Evolutionary conservation across 2,888 invertebrate species (phyloP).

Genomic region (Scrobipalpa atriplicella): DNA sequence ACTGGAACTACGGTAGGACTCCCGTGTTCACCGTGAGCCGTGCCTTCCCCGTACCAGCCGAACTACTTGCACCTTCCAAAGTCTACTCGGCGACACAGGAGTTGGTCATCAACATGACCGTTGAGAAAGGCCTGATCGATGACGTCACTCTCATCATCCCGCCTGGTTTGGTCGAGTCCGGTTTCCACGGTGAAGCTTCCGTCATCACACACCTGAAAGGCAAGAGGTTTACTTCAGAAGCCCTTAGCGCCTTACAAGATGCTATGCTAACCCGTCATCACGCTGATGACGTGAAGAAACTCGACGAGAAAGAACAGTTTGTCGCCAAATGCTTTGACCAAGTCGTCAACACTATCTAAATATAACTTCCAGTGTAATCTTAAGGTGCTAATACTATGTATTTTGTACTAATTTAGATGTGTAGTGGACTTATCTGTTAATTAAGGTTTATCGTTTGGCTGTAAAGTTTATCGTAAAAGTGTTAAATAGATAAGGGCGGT

Average conservation of each 20-base stretch:
- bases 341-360: conserved; percentile 82
- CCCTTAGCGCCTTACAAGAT: conserved; percentile 83
- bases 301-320: conserved; percentile 83
- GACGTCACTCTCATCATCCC: conserved; percentile 86
- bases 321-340: conserved; percentile 85
- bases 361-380: conserved; percentile 33
- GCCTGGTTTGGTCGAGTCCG: conserved; percentile 81
- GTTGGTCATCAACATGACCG: conserved; percentile 84
- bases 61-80: conserved; percentile 70
- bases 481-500: conserved; percentile 27
- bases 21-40: conserved; percentile 91
- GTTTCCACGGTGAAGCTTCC: conserved; percentile 85
- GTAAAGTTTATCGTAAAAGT: conserved; percentile 37
- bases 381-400: conserved; percentile 42
- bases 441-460: conserved; percentile 38
- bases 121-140: conserved; percentile 85
- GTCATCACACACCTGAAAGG: conserved; percentile 86
- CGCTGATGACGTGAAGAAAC: conserved; percentile 57
- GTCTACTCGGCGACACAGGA: conserved; percentile 72
- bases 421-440: conserved; percentile 19
- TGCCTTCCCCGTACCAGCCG: conserved; percentile 83
- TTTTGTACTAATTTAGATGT: conserved; percentile 33
- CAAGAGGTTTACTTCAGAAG: conserved; percentile 85
- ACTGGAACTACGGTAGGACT: conserved; percentile 94
- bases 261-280: conserved; percentile 72